Conservation (phyloP, 2,797 vertebrate genomes). For the Sternarchorhynchus goeldii region DNA sequence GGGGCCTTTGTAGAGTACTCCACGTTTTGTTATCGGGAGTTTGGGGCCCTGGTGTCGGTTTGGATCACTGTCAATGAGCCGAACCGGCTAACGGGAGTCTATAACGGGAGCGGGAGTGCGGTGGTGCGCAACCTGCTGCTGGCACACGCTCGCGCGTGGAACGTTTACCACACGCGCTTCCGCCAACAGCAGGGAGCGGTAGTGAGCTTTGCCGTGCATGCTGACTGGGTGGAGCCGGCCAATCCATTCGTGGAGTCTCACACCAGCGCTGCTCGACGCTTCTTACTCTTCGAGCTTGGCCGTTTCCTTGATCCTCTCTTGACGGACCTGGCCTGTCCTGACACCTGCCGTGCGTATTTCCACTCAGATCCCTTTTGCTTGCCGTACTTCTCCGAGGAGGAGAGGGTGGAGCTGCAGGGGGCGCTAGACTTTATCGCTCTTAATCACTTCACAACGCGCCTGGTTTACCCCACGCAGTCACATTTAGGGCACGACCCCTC, state of each 20-base stretch:
- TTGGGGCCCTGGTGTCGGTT: conserved; percentile 83
- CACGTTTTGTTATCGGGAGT: conserved; percentile 83
- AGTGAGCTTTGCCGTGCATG: conserved; percentile 89
- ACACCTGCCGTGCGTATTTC: conserved; percentile 66
- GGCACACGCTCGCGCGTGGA: conserved; percentile 89
- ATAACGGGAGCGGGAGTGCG: conserved; percentile 68
- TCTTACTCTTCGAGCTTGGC: conserved; percentile 88
- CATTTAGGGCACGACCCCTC: background rate
- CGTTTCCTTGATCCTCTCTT: conserved; percentile 91
- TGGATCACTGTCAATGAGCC: conserved; percentile 98
- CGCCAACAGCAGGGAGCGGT: conserved; percentile 70
- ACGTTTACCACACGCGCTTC: conserved; percentile 75
- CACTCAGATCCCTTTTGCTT: conserved; percentile 66
- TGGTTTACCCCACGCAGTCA: conserved; percentile 75
- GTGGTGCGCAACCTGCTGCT: conserved; percentile 86
- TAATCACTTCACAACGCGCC: conserved; percentile 93
- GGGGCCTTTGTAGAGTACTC: conserved; percentile 85
- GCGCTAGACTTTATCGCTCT: conserved; percentile 87
- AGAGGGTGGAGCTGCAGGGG: conserved; percentile 80
- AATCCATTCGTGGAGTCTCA: conserved; percentile 86
- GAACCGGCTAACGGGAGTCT: conserved; percentile 82
- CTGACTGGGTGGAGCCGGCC: conserved; percentile 91
- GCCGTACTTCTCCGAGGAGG: conserved; percentile 78
- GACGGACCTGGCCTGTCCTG: conserved; percentile 63
- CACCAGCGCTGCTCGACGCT: conserved; percentile 75